Base-by-base conservation (phyloP, 2,888 invertebrate species). In the Scaptodrosophila latifasciaeformis region DNA sequence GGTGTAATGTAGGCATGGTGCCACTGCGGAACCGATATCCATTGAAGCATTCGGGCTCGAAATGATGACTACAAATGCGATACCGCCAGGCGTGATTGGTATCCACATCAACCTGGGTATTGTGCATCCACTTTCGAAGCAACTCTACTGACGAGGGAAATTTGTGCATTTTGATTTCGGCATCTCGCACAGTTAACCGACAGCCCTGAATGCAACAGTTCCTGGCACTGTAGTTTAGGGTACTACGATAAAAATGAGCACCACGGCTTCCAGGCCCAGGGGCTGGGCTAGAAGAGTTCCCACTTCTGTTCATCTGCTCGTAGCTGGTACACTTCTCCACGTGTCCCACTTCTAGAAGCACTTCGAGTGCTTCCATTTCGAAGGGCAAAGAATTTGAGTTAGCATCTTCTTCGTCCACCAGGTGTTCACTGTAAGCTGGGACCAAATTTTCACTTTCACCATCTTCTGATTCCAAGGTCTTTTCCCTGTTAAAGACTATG, bases 31-130 rank as follows among this genome's bases (percentile, higher is more conserved):
- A 54, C 2, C 71, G 63, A 1, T 65, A 54, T 0, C 79, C 67
- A 19, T 66, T 65, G 6, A 78, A 70, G 39, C 81, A 84, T n/a
- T 69, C 65, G 1, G 51, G 13, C 2, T 56, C 65, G 35, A 82
- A 82, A 27, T 82, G 82, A 19, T 66, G 58, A 42, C 78, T 79
- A 45, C 82, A 82, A 13, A 82, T 65, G 24, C 82, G 78, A 49
- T 65, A 82, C 0, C 75, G 78, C 82, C 82, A 80, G 2, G 59
- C 60, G 12, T 51, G 62, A 4, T 61, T 65, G 0, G 44, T 46
- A 18, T 80, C 72, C 34, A 69, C 75, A 17, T 59, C 42, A 2
- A 80, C 66, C 42, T 80, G 78, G 1, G 69, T 68, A 40, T 81
- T 81, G 48, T 81, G 72, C 64, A 72, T 65, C 81, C 81, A 81